phyloP scores from a whole-genome alignment of 2,113 vertebrate species.

The Pionites leucogaster region DNA sequence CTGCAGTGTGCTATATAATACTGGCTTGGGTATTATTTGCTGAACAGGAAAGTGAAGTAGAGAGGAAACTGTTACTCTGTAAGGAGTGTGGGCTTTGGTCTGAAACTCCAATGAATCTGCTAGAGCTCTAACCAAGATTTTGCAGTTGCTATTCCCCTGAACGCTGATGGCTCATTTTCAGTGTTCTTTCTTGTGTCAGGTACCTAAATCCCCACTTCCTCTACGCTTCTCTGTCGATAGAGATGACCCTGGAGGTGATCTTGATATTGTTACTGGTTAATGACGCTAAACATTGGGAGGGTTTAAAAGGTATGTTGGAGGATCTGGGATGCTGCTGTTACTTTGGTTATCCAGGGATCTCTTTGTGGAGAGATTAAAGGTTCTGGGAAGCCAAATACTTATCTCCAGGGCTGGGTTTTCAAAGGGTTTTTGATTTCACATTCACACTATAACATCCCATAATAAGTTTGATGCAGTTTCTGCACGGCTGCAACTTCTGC shows the following conservation, averaged over 20 bases:
- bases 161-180: not conserved
- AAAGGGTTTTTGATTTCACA: fast-evolving
- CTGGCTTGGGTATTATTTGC: not conserved
- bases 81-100: not conserved
- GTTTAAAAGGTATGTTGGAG: not conserved
- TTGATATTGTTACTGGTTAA: not conserved
- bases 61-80: not conserved
- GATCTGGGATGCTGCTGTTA: fast-evolving
- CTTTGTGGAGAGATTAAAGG: not conserved
- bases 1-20: not conserved
- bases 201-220: not conserved
- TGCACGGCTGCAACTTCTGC: not conserved
- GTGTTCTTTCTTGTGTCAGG: not conserved
- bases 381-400: not conserved
- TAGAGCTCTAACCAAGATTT: not conserved
- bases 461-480: slow-evolving; percentile 29
- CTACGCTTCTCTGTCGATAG: fast-evolving
- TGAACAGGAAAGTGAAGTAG: not conserved
- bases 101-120: not conserved
- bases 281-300: not conserved
- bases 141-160: not conserved
- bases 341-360: not conserved
- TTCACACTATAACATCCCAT: not conserved
- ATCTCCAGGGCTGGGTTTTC: not conserved
- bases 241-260: not conserved